Evolutionary conservation across 2,113 vertebrate species (phyloP).

Genomic region (Cisticola juncidis): DNA sequence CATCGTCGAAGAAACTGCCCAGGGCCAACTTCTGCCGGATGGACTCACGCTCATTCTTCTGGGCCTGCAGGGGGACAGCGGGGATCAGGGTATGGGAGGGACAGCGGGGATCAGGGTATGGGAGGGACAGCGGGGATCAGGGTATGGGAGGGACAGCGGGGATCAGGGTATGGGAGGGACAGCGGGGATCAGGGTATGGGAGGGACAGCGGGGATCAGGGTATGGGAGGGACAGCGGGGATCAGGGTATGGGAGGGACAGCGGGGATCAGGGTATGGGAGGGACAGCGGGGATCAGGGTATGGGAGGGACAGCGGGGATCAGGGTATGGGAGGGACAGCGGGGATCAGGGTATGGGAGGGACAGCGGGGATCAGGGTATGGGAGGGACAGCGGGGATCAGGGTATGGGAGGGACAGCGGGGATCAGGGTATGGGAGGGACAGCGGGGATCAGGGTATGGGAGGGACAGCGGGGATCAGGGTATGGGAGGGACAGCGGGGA

Average conservation of each 20-base stretch:
- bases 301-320: not conserved
- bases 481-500: not conserved
- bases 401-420: too few species aligned
- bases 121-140: not conserved
- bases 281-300: not conserved
- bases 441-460: not conserved
- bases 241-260: not conserved
- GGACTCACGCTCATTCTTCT: constrained; percentile 98
- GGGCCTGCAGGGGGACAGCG: constrained; percentile 82
- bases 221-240: not conserved
- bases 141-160: not conserved
- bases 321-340: not conserved
- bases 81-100: too few species aligned
- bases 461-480: not conserved
- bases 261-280: not conserved
- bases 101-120: too few species aligned
- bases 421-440: not conserved
- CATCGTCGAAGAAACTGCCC: constrained; percentile 98
- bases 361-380: too few species aligned
- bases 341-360: not conserved
- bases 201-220: not conserved
- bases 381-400: too few species aligned
- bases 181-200: not conserved
- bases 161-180: not conserved
- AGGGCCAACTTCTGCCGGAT: constrained; percentile 98